Evolutionary conservation across 2,797 vertebrate species (phyloP), one percentile per base, ranked within the genome.

Genomic region (Pristis pectinata): DNA sequence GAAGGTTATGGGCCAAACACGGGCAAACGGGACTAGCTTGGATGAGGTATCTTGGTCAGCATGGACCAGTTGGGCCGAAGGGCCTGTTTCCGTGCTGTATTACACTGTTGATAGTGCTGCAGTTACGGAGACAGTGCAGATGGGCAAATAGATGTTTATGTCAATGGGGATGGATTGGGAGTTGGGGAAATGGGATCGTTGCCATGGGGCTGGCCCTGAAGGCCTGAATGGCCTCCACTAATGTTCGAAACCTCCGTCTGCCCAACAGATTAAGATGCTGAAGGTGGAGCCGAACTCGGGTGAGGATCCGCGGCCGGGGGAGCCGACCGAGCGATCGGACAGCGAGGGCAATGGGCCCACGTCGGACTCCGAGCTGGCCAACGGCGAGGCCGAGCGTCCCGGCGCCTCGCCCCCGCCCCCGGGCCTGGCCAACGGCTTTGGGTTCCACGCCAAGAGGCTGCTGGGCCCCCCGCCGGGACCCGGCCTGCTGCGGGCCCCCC

Each of bases 401-500:
- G 19, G 6, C 0, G 37, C 10, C 76, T 95, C 94, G 1, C 0
- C 97, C 97, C 82, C 97, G 97, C 67, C 96, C 96, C 87, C 22
- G 1, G 76, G 64, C 96, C 97, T 1, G 95, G 97, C 30, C 0
- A 95, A 61, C 87, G 95, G 93, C 96, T 94, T 37, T 61, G 59
- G 95, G 64, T 94, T 96, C 95, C 96, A 95, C 85, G 96, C 96
- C 95, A 91, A 64, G 87, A n/a, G 87, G 17, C 87, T 37, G 5
- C 87, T 91, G 0, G 56, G 15, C 0, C 59, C 87, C 0, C 95
- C 95, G 0, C 95, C 95, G 10, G 27, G 94, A 95, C 59, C 95
- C 97, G 97, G 95, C 97, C 97, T 96, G 97, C 97, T 96, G 96
- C 97, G 96, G 97, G 97, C 96, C 97, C 97, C 97, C 96, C 97